These are phyloP conservation scores for Proterorhinus semilunaris DNA, from an alignment of 2,113 vertebrate species.

Conservation along the genomic window DNA sequence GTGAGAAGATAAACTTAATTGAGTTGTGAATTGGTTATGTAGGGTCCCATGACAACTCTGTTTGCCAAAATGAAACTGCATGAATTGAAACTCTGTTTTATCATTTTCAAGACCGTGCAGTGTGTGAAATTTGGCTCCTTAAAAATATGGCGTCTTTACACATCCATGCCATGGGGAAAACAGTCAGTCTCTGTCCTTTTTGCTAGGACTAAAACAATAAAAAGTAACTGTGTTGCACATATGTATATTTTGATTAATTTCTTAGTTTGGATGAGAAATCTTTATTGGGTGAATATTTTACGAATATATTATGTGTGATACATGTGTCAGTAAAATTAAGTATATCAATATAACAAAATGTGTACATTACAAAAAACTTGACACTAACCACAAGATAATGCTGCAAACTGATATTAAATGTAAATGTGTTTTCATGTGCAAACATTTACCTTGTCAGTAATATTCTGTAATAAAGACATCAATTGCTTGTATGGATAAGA, in stretches of 20 bases:
- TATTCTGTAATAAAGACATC: conserved; percentile 41
- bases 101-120: neutral
- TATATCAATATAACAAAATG: neutral
- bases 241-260: neutral
- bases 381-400: conserved; percentile 1
- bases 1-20: neutral
- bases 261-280: neutral
- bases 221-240: neutral
- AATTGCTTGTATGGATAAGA: neutral
- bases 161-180: neutral
- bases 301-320: neutral
- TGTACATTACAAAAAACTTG: conserved; percentile 11
- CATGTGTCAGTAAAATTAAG: neutral
- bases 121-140: conserved; percentile 4
- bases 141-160: conserved; percentile 1
- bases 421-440: conserved; percentile 19
- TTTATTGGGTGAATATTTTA: neutral
- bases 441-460: conserved; percentile 5
- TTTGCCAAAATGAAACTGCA: neutral
- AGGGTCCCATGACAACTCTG: neutral
- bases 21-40: neutral
- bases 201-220: conserved; percentile 2
- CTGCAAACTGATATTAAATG: neutral
- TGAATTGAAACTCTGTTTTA: neutral
- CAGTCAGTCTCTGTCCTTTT: conserved; percentile 10